These are phyloP conservation scores for Scolopax rusticola DNA, from an alignment of 2,797 vertebrate species.

Conservation along the genomic window DNA sequence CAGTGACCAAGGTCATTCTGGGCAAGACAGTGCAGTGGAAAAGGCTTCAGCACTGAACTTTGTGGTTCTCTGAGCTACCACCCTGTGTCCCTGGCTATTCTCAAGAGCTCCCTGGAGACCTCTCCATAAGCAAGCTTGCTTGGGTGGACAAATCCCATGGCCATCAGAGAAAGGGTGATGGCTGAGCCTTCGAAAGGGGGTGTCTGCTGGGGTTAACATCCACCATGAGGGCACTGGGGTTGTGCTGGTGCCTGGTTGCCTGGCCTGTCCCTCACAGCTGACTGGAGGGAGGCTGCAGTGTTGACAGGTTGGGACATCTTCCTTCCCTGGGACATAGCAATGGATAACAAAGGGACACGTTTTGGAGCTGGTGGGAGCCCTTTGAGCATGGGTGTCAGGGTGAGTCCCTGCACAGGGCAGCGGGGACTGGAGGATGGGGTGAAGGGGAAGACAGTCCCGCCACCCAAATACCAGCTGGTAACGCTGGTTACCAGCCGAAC, in stretches of 20 bases:
- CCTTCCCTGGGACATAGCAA: accelerated
- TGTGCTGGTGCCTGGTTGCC: not conserved
- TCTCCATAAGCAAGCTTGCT: not conserved
- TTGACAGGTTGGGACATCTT: not conserved
- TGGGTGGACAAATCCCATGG: not conserved
- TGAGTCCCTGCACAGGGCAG: not conserved
- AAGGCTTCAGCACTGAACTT: not conserved
- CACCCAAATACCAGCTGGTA: conserved; percentile 13
- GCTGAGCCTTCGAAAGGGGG: not conserved
- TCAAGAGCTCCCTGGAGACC: not conserved
- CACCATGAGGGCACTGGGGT: not conserved
- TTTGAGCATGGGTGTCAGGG: not conserved
- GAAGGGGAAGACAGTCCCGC: not conserved
- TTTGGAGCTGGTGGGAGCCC: not conserved
- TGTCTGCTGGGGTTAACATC: not conserved
- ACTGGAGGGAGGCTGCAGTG: not conserved
- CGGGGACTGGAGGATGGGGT: not conserved
- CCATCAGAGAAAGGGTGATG: not conserved
- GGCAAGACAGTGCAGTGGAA: not conserved
- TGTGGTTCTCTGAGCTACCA: not conserved
- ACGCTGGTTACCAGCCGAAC: conserved; percentile 36
- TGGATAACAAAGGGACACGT: not conserved
- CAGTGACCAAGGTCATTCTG: not conserved
- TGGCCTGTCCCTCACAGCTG: not conserved
- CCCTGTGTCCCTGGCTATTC: accelerated